phyloP scores from a whole-genome alignment of 2,888 invertebrate species.

The Polydrusus cervinus region DNA sequence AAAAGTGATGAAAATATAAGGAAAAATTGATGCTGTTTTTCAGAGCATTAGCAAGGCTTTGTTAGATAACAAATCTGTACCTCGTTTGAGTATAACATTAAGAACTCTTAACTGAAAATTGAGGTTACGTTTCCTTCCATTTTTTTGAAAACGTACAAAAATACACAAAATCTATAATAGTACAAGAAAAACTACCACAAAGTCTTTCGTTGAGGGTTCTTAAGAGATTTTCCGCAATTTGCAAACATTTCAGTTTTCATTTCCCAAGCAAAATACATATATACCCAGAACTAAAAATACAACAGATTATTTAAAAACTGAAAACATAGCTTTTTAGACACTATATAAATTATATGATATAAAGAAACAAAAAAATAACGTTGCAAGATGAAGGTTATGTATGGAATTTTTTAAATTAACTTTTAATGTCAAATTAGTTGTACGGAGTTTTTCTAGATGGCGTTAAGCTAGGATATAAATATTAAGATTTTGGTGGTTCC shows the following conservation, averaged over 20 bases:
- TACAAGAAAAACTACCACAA: conserved; percentile 40
- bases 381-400: conserved; percentile 59
- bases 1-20: conserved; percentile 23
- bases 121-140: conserved; percentile 34
- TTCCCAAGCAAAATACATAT: conserved; percentile 44
- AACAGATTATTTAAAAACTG: conserved; percentile 54
- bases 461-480: too few species aligned
- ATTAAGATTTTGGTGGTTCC: background rate
- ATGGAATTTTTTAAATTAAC: conserved; percentile 38
- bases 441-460: conserved; percentile 16
- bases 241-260: conserved; percentile 52
- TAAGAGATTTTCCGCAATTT: conserved; percentile 43
- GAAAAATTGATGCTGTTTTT: conserved; percentile 52
- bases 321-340: conserved; percentile 64
- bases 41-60: conserved; percentile 58
- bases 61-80: conserved; percentile 58
- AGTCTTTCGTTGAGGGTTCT: conserved; percentile 29
- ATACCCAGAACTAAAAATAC: conserved; percentile 60
- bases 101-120: conserved; percentile 28
- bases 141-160: conserved; percentile 33
- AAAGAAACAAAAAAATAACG: conserved; percentile 62
- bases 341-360: conserved; percentile 63
- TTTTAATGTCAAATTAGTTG: conserved; percentile 28
- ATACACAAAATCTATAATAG: conserved; percentile 24
- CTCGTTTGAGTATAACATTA: conserved; percentile 53